Percentiles rank a stretch among this genome's conserved stretches.
These are phyloP conservation scores for Geopemphigus sp. DNA, from an alignment of 1,140 invertebrate genomes.

Conservation along the genomic window DNA sequence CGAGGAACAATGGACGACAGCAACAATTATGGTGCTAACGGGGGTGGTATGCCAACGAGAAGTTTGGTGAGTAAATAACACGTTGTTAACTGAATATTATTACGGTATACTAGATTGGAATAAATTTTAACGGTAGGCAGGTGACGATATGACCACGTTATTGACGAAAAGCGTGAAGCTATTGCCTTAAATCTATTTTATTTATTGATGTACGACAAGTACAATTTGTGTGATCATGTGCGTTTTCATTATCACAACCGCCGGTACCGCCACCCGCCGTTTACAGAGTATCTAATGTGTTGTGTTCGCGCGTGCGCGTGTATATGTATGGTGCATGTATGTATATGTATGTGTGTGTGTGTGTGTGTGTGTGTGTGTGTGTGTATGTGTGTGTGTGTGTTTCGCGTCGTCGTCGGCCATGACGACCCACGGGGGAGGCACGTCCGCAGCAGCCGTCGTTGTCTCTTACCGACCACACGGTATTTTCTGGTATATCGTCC, in stretches of 20 bases:
- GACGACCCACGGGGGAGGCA: constrained; percentile 47
- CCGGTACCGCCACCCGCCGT: not conserved
- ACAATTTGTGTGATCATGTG: not conserved
- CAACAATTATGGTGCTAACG: constrained; percentile 8
- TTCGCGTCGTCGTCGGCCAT: constrained; percentile 40
- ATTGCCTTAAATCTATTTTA: too few relatives aligned
- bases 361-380: not conserved
- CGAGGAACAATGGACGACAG: constrained; percentile 24
- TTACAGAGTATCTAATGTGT: not conserved
- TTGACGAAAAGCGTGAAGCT: too few relatives aligned
- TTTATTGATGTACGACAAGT: not conserved
- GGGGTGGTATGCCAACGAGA: constrained; percentile 6
- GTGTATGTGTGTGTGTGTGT: not conserved
- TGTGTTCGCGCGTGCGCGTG: constrained; percentile 1
- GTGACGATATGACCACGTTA: not conserved
- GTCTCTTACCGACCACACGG: not conserved
- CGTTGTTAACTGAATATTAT: too few relatives aligned
- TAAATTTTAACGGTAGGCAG: not conserved
- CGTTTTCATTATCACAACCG: constrained; percentile 28
- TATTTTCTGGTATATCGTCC: too few relatives aligned
- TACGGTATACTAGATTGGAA: too few relatives aligned
- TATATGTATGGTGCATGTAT: not conserved
- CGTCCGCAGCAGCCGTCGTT: constrained; percentile 16
- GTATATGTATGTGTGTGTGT: not conserved
- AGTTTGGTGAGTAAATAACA: constrained; percentile 35